These are phyloP conservation scores for Hypselothyrea guttata DNA, from an alignment of 2,888 invertebrate genomes.

Conservation along the genomic window DNA sequence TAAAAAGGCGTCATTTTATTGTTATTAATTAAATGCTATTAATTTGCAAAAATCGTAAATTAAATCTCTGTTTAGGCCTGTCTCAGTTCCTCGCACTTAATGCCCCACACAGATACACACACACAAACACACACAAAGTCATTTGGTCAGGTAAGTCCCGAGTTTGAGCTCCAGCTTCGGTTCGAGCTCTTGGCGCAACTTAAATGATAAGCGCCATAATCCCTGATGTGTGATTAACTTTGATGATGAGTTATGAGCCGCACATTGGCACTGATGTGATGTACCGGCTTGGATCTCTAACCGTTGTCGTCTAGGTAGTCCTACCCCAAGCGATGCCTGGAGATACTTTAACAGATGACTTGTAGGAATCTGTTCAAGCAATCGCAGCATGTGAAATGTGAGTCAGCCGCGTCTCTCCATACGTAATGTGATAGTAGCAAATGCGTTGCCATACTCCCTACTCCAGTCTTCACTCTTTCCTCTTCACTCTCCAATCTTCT, in stretches of 20 bases:
- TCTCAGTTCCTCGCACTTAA: not conserved
- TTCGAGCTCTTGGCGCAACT: slow-evolving; percentile 26
- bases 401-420: slow-evolving; percentile 53
- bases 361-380: slow-evolving; percentile 63
- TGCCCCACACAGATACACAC: slow-evolving; percentile 17
- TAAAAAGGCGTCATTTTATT: slow-evolving; percentile 78
- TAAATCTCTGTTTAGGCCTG: slow-evolving; percentile 55
- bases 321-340: slow-evolving; percentile 51
- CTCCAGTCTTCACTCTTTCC: not conserved
- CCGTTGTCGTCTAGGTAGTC: slow-evolving; percentile 16
- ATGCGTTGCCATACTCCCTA: slow-evolving; percentile 34
- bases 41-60: slow-evolving; percentile 79
- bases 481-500: not conserved
- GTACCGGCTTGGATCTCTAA: slow-evolving; percentile 1
- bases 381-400: slow-evolving; percentile 69
- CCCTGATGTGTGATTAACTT: slow-evolving; percentile 78
- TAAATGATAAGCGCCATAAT: slow-evolving; percentile 78
- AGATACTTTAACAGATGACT: slow-evolving; percentile 51
- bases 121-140: slow-evolving; percentile 36
- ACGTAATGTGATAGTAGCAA: slow-evolving; percentile 66
- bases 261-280: slow-evolving; percentile 71
- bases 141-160: slow-evolving; percentile 57
- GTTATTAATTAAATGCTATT: slow-evolving; percentile 79
- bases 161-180: slow-evolving; percentile 1
- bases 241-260: slow-evolving; percentile 77